Base-by-base conservation (phyloP, 2,113 vertebrate species). In the Parotia lawesii region DNA sequence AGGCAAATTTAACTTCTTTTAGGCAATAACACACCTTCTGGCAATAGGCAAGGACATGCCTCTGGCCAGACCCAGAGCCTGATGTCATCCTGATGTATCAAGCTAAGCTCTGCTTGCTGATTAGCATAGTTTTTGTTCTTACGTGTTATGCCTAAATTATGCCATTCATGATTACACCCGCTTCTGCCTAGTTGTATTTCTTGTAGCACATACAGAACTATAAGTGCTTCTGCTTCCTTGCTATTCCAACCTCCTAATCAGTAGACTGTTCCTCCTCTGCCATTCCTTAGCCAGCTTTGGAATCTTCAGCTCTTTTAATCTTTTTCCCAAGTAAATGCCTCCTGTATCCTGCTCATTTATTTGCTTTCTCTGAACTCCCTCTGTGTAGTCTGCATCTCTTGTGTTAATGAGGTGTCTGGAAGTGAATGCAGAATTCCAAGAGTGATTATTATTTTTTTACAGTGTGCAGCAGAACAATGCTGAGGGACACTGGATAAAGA, bases 341-440 rank as follows among this genome's bases (percentile, higher is more conserved):
- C 40, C 53, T 90, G 57, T 44, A 48, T 54, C 48, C 37, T 81
- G 61, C 53, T 95, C n/a, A 48, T 92, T 78, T 94, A n/a, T 81
- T 89, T 91, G 53, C 35, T 78, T 75, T 91, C 29, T 82, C 66
- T 65, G 62, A 92, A 87, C 37, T 69, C 37, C 15, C 44, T 76
- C 25, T 22, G 2, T 64, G 11, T 70, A 48, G n/a, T 61, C 77
- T 69, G 48, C 33, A 66, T 54, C 77, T 84, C 51, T 78, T 85
- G 62, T 73, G 29, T 85, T 91, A 87, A 92, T 82, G 87, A 96
- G 62, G 45, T 89, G 42, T 85, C 84, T 93, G 60, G 71, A 94
- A 89, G 54, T 73, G 70, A 87, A 73, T 44, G n/a, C 54, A 92
- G 87, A 76, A 91, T 94, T 96, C 84, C 77, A 70, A 31, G 58